Evolutionary conservation across 2,888 invertebrate genomes (phyloP).

Genomic region (Capitulum mitella): DNA sequence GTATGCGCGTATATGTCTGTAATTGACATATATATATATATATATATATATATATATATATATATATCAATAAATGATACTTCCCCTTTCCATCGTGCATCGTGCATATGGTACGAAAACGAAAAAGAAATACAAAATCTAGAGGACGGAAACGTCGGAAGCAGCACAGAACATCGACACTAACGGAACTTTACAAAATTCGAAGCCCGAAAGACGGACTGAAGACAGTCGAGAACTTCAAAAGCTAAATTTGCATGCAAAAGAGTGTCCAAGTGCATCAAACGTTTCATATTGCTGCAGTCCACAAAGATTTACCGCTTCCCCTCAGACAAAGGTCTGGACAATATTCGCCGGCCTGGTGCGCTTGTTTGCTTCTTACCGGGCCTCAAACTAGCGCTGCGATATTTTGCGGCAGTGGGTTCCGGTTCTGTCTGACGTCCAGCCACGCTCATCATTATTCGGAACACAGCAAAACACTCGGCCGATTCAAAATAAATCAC

Average conservation of each 20-base stretch:
- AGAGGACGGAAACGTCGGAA: no score
- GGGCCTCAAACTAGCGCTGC: neutral
- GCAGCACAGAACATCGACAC: no score
- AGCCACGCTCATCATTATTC: neutral
- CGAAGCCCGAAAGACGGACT: no score
- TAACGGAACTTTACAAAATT: no score
- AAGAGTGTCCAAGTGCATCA: neutral
- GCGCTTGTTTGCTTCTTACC: neutral
- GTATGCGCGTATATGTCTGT: no score
- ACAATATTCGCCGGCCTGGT: neutral
- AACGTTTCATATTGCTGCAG: neutral
- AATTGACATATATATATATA: no score
- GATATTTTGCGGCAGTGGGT: neutral
- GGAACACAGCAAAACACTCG: constrained; percentile 12
- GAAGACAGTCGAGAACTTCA: neutral
- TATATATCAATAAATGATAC: no score
- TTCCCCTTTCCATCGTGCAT: no score
- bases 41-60: no score
- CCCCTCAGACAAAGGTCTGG: neutral
- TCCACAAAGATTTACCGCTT: neutral
- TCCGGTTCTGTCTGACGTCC: neutral
- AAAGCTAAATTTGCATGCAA: neutral
- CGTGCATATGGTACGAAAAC: no score
- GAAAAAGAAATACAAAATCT: no score
- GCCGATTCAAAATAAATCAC: neutral